Conservation (phyloP, 2,113 vertebrate species). For the Macrotus californicus region DNA sequence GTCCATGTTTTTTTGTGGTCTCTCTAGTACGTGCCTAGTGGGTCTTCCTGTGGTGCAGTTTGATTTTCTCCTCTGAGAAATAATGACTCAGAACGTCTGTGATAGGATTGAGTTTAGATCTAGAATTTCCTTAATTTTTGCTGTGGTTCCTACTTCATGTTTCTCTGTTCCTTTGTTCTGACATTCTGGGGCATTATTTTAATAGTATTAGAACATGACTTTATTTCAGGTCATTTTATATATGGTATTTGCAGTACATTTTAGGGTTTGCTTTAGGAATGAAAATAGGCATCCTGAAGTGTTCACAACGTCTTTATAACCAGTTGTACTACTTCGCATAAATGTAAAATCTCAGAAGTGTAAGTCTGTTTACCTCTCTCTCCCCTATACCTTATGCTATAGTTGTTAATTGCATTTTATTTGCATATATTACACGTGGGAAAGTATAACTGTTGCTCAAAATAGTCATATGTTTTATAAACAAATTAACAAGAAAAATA, state of each 20-base stretch:
- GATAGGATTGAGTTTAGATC: too few species aligned
- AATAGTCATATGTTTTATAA: not conserved
- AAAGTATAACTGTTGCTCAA: not conserved
- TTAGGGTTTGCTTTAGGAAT: not conserved
- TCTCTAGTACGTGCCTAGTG: too few species aligned
- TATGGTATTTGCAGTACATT: not conserved
- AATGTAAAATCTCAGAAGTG: not conserved
- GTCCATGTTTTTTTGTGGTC: too few species aligned
- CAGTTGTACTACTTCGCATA: not conserved
- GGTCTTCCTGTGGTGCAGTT: too few species aligned
- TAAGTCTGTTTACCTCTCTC: not conserved
- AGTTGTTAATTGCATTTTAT: not conserved
- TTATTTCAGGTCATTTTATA: not conserved
- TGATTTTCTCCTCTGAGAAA: too few species aligned
- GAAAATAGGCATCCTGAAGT: not conserved
- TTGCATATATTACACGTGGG: not conserved
- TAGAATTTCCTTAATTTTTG: not conserved
- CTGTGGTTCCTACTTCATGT: not conserved
- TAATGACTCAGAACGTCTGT: too few species aligned
- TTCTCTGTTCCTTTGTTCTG: not conserved
- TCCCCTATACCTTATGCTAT: not conserved
- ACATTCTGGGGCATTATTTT: not conserved
- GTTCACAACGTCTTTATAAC: not conserved
- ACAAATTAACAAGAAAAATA: not conserved
- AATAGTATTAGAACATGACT: not conserved